These are phyloP conservation scores for Porites rus DNA, from an alignment of 92 coral and sea anemone species.

Conservation along the genomic window DNA sequence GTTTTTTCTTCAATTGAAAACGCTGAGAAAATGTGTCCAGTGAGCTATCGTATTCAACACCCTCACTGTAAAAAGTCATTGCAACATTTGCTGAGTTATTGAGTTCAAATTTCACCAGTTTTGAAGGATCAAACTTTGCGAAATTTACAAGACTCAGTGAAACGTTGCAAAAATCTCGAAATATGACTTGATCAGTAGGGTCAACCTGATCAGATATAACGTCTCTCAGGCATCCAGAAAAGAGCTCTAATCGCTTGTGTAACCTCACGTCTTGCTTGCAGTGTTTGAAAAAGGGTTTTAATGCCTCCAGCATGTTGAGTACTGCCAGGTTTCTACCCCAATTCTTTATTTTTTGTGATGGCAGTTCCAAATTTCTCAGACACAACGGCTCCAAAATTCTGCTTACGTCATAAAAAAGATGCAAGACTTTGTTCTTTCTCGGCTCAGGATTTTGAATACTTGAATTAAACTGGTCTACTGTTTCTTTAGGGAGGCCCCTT, in stretches of 20 bases:
- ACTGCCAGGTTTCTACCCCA: constrained; percentile 3
- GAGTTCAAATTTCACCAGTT: constrained; percentile 17
- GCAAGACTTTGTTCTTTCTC: not conserved
- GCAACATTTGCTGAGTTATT: not conserved
- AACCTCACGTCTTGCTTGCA: not conserved
- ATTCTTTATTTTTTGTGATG: not conserved
- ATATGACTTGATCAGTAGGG: not conserved
- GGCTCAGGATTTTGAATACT: not conserved
- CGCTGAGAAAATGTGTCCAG: not conserved
- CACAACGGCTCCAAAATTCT: constrained; percentile 1
- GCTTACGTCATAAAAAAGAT: not conserved
- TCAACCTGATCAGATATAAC: not conserved
- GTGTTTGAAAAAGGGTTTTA: not conserved
- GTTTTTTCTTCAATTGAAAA: not conserved
- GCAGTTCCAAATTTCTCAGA: not conserved
- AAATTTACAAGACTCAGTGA: constrained; percentile 3
- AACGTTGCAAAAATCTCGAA: constrained; percentile 14
- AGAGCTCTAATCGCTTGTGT: constrained; percentile 7
- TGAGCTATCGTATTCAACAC: not conserved
- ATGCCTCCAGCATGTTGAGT: not conserved
- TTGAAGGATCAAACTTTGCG: constrained; percentile 29
- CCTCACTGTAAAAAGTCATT: not conserved
- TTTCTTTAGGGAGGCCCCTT: not conserved
- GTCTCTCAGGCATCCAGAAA: not conserved
- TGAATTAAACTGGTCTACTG: not conserved